phyloP scores from a whole-genome alignment of 2,113 vertebrate genomes.

The Pteronura brasiliensis region DNA sequence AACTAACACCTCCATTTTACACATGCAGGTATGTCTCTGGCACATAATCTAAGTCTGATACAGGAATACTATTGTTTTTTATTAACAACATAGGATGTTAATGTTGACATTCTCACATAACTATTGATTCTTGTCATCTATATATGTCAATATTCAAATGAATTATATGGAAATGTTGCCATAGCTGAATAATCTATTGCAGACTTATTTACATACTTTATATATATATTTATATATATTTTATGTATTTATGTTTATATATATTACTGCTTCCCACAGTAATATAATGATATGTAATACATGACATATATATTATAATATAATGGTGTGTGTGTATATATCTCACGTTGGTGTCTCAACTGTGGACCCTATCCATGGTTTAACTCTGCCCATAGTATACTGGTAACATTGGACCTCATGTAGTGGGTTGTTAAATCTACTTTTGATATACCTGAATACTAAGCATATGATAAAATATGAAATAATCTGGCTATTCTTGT shows the following conservation, averaged over 20 bases:
- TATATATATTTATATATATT: not conserved
- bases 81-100: not conserved
- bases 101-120: not conserved
- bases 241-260: not conserved
- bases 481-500: not conserved
- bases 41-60: not conserved
- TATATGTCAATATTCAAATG: not conserved
- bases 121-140: not conserved
- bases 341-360: not conserved
- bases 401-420: not conserved
- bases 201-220: not conserved
- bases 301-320: not conserved
- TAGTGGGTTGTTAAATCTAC: not conserved
- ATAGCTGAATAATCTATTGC: not conserved
- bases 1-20: not conserved
- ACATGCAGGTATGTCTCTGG: not conserved
- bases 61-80: not conserved
- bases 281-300: not conserved
- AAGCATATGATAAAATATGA: not conserved
- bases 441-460: not conserved
- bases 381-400: not conserved
- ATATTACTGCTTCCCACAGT: not conserved
- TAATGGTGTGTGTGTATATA: not conserved
- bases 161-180: not conserved
- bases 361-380: not conserved